A percentile compares a stretch with the other conserved stretches of the same genome.
These are phyloP conservation scores for Aphis gossypii DNA, from an alignment of 1,140 invertebrate species.

Conservation along the genomic window DNA sequence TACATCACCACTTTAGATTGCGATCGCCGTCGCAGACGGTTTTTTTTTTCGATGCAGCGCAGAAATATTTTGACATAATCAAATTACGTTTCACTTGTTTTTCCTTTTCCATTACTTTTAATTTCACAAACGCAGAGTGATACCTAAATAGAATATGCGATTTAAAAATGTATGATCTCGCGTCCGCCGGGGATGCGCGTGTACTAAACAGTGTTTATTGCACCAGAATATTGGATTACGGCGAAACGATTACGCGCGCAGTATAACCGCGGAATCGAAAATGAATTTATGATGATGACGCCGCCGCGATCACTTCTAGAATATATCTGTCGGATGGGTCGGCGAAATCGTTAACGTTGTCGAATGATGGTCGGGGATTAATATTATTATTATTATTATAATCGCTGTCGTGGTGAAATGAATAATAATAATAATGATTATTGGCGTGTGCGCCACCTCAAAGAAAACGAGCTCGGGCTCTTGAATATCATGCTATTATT, in stretches of 20 bases:
- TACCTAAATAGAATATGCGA: background rate
- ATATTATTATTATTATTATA: background rate
- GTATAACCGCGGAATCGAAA: background rate
- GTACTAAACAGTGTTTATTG: conserved; percentile 29
- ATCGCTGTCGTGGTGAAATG: background rate
- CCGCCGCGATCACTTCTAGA: background rate
- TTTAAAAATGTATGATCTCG: background rate
- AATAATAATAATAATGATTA: background rate
- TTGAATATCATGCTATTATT: background rate
- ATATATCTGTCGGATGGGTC: background rate
- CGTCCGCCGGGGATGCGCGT: background rate
- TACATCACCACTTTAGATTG: background rate
- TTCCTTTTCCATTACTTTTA: background rate
- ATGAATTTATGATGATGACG: background rate
- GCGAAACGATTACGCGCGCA: background rate
- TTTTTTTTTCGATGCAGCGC: no score
- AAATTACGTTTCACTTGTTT: background rate
- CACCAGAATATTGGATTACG: conserved; percentile 10
- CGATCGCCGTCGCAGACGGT: no score
- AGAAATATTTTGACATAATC: background rate
- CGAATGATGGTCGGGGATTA: background rate
- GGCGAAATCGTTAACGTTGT: background rate
- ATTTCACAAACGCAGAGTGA: background rate
- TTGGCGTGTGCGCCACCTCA: background rate
- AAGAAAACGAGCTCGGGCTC: background rate